Conservation (phyloP, 2,888 invertebrate genomes). For the Thyatira batis region DNA sequence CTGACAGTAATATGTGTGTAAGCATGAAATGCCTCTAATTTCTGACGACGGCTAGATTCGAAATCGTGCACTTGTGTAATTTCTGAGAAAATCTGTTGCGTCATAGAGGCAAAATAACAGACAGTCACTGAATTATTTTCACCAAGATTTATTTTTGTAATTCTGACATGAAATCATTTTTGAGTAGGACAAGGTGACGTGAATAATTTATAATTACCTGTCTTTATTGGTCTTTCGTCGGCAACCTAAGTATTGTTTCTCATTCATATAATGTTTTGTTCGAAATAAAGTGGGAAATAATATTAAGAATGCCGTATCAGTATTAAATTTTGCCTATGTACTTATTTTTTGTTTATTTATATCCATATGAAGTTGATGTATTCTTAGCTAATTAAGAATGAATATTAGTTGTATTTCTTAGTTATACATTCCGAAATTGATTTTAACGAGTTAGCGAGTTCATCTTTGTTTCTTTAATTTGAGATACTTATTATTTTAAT, state of each 20-base stretch:
- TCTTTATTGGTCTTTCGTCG: neutral
- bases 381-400: neutral
- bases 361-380: conserved; percentile 1
- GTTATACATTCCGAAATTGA: neutral
- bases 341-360: conserved; percentile 13
- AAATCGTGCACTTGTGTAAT: no score
- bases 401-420: conserved; percentile 2
- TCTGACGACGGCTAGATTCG: no score
- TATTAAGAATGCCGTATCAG: conserved; percentile 24
- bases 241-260: neutral
- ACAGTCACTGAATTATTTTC: no score
- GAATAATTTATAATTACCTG: neutral
- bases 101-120: no score
- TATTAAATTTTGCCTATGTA: conserved; percentile 19
- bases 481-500: neutral
- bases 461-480: neutral
- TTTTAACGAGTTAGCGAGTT: neutral
- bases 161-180: no score
- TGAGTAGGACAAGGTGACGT: no score
- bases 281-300: neutral
- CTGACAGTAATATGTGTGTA: no score
- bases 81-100: no score
- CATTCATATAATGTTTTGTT: neutral
- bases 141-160: no score
- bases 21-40: no score